These are phyloP conservation scores for Drosophila prolongata DNA, from an alignment of 2,888 invertebrate species.

Conservation along the genomic window DNA sequence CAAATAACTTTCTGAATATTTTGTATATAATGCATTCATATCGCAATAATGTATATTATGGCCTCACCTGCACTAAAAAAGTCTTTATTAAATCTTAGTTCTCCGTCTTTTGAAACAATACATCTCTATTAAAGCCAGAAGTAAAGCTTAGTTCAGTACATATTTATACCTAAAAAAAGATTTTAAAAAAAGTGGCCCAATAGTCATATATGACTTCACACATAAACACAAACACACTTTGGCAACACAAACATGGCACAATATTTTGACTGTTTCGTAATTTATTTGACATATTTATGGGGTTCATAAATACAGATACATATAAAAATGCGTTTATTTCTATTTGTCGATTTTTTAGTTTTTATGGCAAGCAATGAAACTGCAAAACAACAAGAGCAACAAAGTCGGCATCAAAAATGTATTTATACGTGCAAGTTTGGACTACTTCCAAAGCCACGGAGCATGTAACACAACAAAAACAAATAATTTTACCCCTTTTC, in stretches of 20 bases:
- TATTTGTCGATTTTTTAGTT: constrained; percentile 61
- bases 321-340: constrained; percentile 76
- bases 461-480: constrained; percentile 36
- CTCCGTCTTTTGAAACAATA: no score
- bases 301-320: constrained; percentile 78
- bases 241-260: constrained; percentile 70
- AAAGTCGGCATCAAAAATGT: constrained; percentile 52
- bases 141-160: background rate
- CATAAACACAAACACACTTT: constrained; percentile 39
- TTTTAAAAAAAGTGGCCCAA: constrained; percentile 38
- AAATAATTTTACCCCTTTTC: constrained; percentile 20
- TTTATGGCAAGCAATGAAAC: constrained; percentile 61
- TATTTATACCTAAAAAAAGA: constrained; percentile 3
- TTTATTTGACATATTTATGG: constrained; percentile 80
- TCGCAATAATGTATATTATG: no score
- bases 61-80: no score
- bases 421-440: constrained; percentile 66
- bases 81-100: no score
- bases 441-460: constrained; percentile 61
- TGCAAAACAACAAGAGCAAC: constrained; percentile 30
- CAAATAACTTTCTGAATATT: no score
- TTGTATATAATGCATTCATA: no score
- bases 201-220: constrained; percentile 47
- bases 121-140: background rate
- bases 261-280: constrained; percentile 79